These are phyloP conservation scores for Sturmia bella DNA, from an alignment of 2,888 invertebrate species.

Conservation along the genomic window DNA sequence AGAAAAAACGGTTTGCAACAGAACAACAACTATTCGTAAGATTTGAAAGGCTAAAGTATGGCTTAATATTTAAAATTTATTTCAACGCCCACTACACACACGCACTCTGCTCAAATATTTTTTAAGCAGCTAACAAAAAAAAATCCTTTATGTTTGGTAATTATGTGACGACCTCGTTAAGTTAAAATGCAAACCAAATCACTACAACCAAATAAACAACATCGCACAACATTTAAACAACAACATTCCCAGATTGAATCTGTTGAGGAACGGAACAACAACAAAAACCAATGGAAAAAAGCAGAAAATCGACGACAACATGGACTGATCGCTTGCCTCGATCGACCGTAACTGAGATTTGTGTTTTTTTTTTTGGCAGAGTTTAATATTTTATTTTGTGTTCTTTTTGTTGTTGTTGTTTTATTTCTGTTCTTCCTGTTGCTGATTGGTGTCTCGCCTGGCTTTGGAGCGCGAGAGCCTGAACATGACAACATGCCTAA, in stretches of 20 bases:
- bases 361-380: conserved; percentile 40
- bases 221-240: conserved; percentile 51
- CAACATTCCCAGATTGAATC: conserved; percentile 67
- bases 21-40: background rate
- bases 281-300: background rate
- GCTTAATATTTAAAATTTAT: conserved; percentile 77
- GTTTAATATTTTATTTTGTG: no score
- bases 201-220: conserved; percentile 44
- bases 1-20: background rate
- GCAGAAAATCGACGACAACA: conserved; percentile 8
- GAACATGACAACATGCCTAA: conserved; percentile 73
- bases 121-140: background rate
- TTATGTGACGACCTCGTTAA: conserved; percentile 72
- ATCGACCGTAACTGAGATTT: conserved; percentile 34
- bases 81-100: conserved; percentile 78
- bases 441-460: conserved; percentile 44
- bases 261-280: no score
- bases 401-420: background rate
- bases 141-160: conserved; percentile 60
- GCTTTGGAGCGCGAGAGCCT: conserved; percentile 42
- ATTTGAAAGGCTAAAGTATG: background rate
- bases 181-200: conserved; percentile 52
- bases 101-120: conserved; percentile 29
- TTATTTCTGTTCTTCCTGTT: conserved; percentile 19
- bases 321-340: conserved; percentile 57